Percentiles rank a stretch among this genome's conserved stretches.
Evolutionary conservation across 64 coral and sea anemone genomes (phyloP).

Genomic region (Montipora capricornis): DNA sequence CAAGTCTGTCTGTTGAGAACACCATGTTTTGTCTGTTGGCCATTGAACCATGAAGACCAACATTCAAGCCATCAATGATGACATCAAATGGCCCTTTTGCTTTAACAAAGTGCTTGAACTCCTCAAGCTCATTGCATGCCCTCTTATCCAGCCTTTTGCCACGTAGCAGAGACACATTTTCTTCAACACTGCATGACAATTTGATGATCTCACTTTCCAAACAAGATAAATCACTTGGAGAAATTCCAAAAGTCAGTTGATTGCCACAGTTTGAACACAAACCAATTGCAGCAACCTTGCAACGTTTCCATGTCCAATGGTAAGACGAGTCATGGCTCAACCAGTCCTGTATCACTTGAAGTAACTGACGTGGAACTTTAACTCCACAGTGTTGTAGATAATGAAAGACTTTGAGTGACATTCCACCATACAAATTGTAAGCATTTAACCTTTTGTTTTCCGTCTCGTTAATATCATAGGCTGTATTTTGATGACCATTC

Average conservation of each 20-base stretch:
- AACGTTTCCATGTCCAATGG: constrained; percentile 68
- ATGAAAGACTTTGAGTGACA: constrained; percentile 56
- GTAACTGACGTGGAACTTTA: constrained; percentile 38
- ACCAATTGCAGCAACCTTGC: constrained; percentile 48
- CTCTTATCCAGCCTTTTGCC: constrained; percentile 22
- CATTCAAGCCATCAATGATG: constrained; percentile 88
- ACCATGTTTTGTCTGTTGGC: constrained; percentile 36
- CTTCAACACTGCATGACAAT: neutral
- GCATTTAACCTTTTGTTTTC: neutral
- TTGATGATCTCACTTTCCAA: constrained; percentile 65
- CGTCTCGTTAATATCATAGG: neutral
- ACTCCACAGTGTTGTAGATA: constrained; percentile 76
- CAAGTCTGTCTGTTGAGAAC: constrained; percentile 66
- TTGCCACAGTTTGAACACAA: constrained; percentile 65
- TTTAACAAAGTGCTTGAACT: constrained; percentile 50
- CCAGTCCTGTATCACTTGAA: constrained; percentile 51
- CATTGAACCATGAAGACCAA: constrained; percentile 63
- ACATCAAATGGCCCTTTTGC: constrained; percentile 80
- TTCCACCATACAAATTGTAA: constrained; percentile 6
- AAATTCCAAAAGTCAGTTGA: constrained; percentile 36
- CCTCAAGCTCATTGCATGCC: constrained; percentile 20
- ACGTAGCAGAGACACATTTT: neutral
- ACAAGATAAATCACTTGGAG: constrained; percentile 32
- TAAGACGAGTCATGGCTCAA: constrained; percentile 61
- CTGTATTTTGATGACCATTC: neutral